These are phyloP conservation scores for Trichomycterus rosablanca DNA, from an alignment of 2,113 vertebrate species.

Conservation along the genomic window DNA sequence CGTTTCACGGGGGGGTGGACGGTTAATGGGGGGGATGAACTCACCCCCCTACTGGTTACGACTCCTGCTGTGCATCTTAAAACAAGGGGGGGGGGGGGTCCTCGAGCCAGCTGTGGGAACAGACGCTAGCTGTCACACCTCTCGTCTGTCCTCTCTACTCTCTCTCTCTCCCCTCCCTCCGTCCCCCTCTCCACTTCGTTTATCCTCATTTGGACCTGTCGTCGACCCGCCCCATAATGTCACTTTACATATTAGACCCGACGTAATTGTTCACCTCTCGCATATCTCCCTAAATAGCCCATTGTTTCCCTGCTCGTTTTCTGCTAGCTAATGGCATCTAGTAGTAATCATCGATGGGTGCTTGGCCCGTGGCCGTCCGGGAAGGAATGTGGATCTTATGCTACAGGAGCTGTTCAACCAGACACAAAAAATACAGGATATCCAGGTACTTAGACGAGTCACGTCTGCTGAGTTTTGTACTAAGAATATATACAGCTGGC, in stretches of 20 bases:
- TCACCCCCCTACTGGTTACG: constrained; percentile 38
- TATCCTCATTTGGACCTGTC: constrained; percentile 28
- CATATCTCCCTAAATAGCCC: too few species aligned
- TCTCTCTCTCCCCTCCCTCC: not conserved
- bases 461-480: too few species aligned
- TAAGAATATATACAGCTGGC: too few species aligned
- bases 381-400: too few species aligned
- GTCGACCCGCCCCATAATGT: not conserved
- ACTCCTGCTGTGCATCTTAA: constrained; percentile 51
- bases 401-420: too few species aligned
- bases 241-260: not conserved
- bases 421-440: too few species aligned
- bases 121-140: constrained; percentile 47
- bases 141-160: constrained; percentile 13
- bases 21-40: constrained; percentile 53
- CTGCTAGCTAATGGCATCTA: too few species aligned
- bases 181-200: constrained; percentile 15
- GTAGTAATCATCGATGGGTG: too few species aligned
- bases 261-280: not conserved
- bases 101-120: constrained; percentile 51
- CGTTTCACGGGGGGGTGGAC: constrained; percentile 48
- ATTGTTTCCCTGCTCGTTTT: too few species aligned
- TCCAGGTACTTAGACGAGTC: too few species aligned
- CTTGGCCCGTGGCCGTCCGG: too few species aligned
- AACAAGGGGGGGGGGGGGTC: constrained; percentile 32